Conservation (phyloP, 2,888 invertebrate genomes). For the Cheiracanthium punctorium region DNA sequence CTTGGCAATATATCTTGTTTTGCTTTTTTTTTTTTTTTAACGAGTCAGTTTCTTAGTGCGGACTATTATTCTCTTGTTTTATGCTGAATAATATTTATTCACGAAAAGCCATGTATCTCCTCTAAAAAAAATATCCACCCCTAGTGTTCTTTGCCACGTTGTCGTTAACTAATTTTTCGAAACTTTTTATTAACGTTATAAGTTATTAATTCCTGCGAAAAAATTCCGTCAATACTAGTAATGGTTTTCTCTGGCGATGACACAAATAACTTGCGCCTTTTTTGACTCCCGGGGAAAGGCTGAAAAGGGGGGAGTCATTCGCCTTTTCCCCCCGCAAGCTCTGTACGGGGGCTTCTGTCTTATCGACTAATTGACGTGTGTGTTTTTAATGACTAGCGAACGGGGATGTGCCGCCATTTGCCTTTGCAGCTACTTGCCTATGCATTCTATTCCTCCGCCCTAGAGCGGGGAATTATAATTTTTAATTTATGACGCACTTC, state of each 20-base stretch:
- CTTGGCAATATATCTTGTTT: too few relatives aligned
- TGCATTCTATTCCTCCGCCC: slow-evolving; percentile 52
- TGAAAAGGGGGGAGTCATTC: slow-evolving; percentile 6
- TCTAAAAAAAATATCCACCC: neutral
- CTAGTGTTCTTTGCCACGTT: neutral
- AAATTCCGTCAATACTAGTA: slow-evolving; percentile 66
- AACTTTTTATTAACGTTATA: slow-evolving; percentile 2
- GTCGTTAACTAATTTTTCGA: neutral
- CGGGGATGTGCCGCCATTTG: slow-evolving; percentile 63
- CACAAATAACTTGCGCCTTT: slow-evolving; percentile 67
- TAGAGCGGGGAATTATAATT: slow-evolving; percentile 69
- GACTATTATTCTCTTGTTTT: too few relatives aligned
- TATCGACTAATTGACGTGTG: slow-evolving; percentile 71
- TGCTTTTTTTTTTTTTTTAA: too few relatives aligned
- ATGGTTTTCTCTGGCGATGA: slow-evolving; percentile 67
- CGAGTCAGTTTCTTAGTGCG: too few relatives aligned
- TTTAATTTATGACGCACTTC: slow-evolving; percentile 71
- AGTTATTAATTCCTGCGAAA: slow-evolving; percentile 24
- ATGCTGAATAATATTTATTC: neutral
- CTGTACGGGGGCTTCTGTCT: slow-evolving; percentile 52
- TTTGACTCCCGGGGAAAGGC: slow-evolving; percentile 49
- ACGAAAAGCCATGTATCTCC: neutral
- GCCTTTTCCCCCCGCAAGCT: slow-evolving; percentile 28
- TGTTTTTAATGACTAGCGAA: slow-evolving; percentile 68
- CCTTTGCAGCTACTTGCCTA: slow-evolving; percentile 66